Evolutionary conservation across 2,113 vertebrate genomes (phyloP).

Genomic region (Cinclus mexicanus): DNA sequence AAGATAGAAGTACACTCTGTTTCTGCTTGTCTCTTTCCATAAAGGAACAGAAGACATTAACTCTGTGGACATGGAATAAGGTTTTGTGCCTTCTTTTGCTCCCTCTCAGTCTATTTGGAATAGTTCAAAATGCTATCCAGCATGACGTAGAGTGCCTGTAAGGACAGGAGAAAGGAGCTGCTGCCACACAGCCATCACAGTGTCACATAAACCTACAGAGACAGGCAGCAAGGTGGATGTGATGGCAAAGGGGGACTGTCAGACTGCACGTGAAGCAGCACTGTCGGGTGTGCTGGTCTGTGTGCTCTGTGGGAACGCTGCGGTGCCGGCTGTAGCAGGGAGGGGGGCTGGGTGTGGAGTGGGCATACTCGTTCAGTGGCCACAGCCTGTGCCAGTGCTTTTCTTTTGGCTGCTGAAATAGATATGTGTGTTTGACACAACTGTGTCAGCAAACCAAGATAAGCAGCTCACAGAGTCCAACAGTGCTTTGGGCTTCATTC

Average conservation of each 20-base stretch:
- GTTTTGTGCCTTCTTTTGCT: background rate
- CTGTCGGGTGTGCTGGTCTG: rapidly evolving
- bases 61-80: background rate
- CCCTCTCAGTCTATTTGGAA: background rate
- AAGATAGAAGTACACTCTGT: background rate
- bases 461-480: rapidly evolving
- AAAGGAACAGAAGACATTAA: background rate
- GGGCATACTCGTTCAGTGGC: background rate
- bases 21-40: background rate
- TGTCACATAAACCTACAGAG: background rate
- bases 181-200: rapidly evolving
- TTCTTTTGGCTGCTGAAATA: background rate
- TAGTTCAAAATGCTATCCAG: background rate
- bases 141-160: rapidly evolving
- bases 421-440: background rate
- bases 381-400: background rate
- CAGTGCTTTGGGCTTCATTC: background rate
- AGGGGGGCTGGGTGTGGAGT: background rate
- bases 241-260: rapidly evolving
- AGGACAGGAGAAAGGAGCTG: background rate
- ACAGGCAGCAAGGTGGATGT: background rate
- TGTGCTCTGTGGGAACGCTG: background rate
- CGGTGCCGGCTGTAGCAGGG: background rate
- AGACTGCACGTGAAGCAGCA: rapidly evolving
- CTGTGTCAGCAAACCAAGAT: background rate